Percentiles rank a stretch among this genome's conserved stretches.
Evolutionary conservation across 2,113 vertebrate species (phyloP).

Genomic region (Mormoops blainvillei): DNA sequence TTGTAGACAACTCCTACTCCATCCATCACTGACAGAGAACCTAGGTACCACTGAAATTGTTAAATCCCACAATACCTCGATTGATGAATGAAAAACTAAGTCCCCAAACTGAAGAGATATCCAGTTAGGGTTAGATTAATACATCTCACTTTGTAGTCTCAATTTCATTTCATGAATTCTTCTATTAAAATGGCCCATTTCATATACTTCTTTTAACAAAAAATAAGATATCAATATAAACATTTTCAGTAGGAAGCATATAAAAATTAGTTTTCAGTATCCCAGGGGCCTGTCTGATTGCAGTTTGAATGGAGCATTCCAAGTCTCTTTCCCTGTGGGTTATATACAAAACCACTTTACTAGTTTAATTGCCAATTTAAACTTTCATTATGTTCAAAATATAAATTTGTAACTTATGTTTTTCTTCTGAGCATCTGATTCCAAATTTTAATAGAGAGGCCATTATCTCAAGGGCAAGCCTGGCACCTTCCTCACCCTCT

Average conservation of each 20-base stretch:
- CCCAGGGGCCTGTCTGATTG: not conserved
- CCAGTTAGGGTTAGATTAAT: not conserved
- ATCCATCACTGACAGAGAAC: not conserved
- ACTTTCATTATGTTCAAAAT: not conserved
- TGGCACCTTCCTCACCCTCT: not conserved
- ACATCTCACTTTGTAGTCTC: not conserved
- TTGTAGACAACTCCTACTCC: not conserved
- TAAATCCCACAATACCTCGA: not conserved
- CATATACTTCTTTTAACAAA: not conserved
- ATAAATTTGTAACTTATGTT: not conserved
- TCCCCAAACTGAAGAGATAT: not conserved
- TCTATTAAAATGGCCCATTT: not conserved
- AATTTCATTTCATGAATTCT: slow-evolving; percentile 1
- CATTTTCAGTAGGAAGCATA: slow-evolving; percentile 3
- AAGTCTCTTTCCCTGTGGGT: not conserved
- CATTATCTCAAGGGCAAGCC: not conserved
- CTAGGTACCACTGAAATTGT: not conserved
- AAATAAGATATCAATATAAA: not conserved
- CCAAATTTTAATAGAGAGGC: not conserved
- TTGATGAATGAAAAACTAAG: not conserved
- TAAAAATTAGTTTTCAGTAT: not conserved
- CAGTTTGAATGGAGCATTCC: not conserved
- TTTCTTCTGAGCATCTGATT: not conserved
- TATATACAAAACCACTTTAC: not conserved
- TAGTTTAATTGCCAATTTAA: slow-evolving; percentile 11